A percentile compares a stretch with the other conserved stretches of the same genome.
Evolutionary conservation across 2,888 invertebrate species (phyloP).

Genomic region (Cheilosia variabilis): DNA sequence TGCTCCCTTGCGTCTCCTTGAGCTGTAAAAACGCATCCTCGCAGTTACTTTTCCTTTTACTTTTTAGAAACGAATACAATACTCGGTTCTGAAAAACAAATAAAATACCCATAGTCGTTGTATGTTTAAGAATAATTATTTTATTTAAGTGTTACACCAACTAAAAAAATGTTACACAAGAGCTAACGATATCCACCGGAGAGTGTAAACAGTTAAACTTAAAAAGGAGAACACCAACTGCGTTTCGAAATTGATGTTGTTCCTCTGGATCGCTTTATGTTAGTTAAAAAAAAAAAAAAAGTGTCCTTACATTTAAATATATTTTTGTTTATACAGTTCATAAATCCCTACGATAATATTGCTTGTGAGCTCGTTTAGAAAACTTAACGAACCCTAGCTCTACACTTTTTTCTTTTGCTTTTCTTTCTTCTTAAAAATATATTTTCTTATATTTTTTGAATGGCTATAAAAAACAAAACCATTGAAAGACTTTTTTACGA

Average conservation of each 20-base stretch:
- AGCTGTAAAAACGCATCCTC: no score
- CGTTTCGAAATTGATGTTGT: slow-evolving; percentile 62
- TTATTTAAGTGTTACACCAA: slow-evolving; percentile 73
- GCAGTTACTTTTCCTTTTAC: no score
- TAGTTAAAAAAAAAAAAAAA: slow-evolving; percentile 26
- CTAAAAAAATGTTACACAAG: slow-evolving; percentile 66
- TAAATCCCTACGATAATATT: slow-evolving; percentile 49
- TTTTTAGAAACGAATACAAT: no score
- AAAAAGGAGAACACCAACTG: slow-evolving; percentile 54
- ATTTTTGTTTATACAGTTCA: slow-evolving; percentile 40
- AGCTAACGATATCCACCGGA: slow-evolving; percentile 65
- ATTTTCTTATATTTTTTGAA: slow-evolving; percentile 31
- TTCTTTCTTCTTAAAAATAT: slow-evolving; percentile 40
- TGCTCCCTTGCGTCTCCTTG: no score
- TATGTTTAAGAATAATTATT: slow-evolving; percentile 62
- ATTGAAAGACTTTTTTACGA: slow-evolving; percentile 39
- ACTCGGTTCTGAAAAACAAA: not conserved
- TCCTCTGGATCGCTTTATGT: slow-evolving; percentile 29
- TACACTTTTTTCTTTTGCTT: not conserved
- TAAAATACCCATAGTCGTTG: not conserved
- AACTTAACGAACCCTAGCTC: slow-evolving; percentile 8
- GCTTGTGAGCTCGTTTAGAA: slow-evolving; percentile 9
- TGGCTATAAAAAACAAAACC: slow-evolving; percentile 45
- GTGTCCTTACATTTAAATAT: not conserved
- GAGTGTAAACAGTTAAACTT: slow-evolving; percentile 54